A percentile compares a stretch with the other conserved stretches of the same genome.
Conservation (phyloP, 2,888 invertebrate genomes). For the Apamea crenata region DNA sequence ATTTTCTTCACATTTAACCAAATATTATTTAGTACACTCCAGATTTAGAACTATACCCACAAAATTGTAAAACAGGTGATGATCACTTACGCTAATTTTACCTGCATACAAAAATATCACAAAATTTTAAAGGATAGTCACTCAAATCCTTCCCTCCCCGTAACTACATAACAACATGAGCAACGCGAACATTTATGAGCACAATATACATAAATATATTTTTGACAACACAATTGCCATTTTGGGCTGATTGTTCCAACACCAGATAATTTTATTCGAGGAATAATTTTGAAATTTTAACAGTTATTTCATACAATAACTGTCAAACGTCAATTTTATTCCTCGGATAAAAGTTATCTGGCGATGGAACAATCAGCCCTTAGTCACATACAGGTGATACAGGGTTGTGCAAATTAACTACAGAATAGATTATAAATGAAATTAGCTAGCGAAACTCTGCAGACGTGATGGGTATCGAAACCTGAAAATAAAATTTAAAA, state of each 20-base stretch:
- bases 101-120: neutral
- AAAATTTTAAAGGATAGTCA: constrained; percentile 44
- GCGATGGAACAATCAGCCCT: too few species aligned
- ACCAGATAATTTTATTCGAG: too few species aligned
- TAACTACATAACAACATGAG: constrained; percentile 55
- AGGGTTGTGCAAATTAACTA: constrained; percentile 67
- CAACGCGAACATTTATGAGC: constrained; percentile 54
- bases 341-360: too few species aligned
- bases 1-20: neutral
- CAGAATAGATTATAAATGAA: neutral
- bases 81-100: neutral
- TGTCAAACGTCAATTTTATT: too few species aligned
- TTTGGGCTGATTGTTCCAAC: too few species aligned
- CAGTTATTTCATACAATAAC: too few species aligned
- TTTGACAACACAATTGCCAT: constrained; percentile 45
- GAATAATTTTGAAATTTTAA: too few species aligned
- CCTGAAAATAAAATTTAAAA: too few species aligned
- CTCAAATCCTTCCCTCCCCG: constrained; percentile 27
- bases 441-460: neutral
- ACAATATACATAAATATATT: constrained; percentile 59
- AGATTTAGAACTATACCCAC: neutral
- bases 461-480: too few species aligned
- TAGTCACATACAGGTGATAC: constrained; percentile 53
- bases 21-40: neutral
- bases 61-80: neutral